A percentile compares a stretch with the other conserved stretches of the same genome.
These are phyloP conservation scores for Scaeva pyrastri DNA, from an alignment of 2,888 invertebrate genomes.

Conservation along the genomic window DNA sequence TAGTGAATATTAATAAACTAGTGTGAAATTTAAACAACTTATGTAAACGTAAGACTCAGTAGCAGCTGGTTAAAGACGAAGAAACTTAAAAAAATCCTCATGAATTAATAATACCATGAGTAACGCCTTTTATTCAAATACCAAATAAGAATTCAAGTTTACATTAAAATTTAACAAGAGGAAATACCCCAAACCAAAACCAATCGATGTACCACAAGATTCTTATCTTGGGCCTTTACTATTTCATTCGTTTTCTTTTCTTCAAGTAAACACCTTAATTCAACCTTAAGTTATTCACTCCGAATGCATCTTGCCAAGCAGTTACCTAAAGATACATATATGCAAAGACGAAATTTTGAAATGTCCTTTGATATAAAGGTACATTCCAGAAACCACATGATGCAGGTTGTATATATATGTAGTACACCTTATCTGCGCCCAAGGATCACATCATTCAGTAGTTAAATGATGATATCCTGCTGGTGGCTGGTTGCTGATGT, in stretches of 20 bases:
- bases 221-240: constrained; percentile 14
- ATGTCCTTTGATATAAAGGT: constrained; percentile 13
- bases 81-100: not conserved
- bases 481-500: constrained; percentile 16
- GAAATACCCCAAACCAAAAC: not conserved
- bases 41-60: not conserved
- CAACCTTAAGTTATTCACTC: not conserved
- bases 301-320: not conserved
- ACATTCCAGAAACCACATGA: constrained; percentile 7
- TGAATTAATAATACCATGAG: not conserved
- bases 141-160: not conserved
- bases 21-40: too few relatives aligned
- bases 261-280: constrained; percentile 9
- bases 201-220: constrained; percentile 29
- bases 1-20: too few relatives aligned
- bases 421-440: constrained; percentile 43
- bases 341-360: constrained; percentile 9
- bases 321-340: not conserved
- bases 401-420: constrained; percentile 28
- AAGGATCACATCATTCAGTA: constrained; percentile 41
- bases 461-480: constrained; percentile 26
- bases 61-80: not conserved
- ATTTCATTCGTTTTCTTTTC: constrained; percentile 3
- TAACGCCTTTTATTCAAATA: constrained; percentile 18
- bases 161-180: not conserved